Percentiles rank a stretch among this genome's conserved stretches.
Evolutionary conservation across 2,888 invertebrate species (phyloP).

Genomic region (Fragum fragum): DNA sequence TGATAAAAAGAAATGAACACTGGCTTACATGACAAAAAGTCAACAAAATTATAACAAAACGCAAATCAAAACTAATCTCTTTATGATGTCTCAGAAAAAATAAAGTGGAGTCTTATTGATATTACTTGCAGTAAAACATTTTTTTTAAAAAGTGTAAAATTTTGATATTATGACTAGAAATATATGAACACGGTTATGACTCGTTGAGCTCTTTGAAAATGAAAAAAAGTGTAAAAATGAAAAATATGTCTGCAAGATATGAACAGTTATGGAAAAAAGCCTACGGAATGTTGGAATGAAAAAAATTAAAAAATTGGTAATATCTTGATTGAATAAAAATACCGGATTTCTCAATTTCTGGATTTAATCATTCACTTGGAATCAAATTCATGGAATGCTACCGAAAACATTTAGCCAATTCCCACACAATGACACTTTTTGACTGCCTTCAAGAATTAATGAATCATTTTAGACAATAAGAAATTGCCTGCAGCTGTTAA

Average conservation of each 20-base stretch:
- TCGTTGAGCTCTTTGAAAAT: too few species aligned
- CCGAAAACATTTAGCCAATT: too few species aligned
- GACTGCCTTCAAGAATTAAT: not conserved
- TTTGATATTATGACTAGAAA: constrained; percentile 1
- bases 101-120: not conserved
- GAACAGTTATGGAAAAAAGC: too few species aligned
- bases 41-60: not conserved
- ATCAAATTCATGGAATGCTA: not conserved
- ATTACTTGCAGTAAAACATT: not conserved
- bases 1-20: not conserved
- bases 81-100: not conserved
- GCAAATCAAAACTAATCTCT: not conserved
- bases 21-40: not conserved
- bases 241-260: too few species aligned
- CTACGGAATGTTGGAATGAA: too few species aligned
- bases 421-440: not conserved
- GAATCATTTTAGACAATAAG: not conserved
- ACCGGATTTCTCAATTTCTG: not conserved
- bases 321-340: not conserved
- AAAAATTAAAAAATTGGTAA: too few species aligned
- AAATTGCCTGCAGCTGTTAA: not conserved
- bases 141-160: not conserved
- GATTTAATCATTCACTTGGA: not conserved
- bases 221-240: too few species aligned
- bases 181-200: not conserved